Evolutionary conservation across 1,140 invertebrate species (phyloP).

Genomic region (Drosophila pseudoobscura): DNA sequence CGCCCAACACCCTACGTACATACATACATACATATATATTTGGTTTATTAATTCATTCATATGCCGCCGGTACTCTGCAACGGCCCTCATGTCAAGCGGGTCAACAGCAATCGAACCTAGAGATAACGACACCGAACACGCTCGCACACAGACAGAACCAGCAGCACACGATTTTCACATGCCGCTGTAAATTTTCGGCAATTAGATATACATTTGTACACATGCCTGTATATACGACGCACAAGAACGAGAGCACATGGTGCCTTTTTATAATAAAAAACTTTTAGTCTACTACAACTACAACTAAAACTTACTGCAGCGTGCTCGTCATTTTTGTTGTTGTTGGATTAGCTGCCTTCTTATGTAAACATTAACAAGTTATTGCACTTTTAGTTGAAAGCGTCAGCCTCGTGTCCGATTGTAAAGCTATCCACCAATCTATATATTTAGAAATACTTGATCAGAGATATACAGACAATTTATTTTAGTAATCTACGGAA

Average conservation of each 20-base stretch:
- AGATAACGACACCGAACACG: slow-evolving; percentile 27
- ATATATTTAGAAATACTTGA: slow-evolving; percentile 32
- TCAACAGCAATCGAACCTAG: slow-evolving; percentile 31
- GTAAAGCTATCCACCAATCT: slow-evolving; percentile 39
- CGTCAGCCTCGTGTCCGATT: slow-evolving; percentile 19
- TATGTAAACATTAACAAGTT: slow-evolving; percentile 76
- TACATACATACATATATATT: neutral
- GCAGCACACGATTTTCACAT: slow-evolving; percentile 65
- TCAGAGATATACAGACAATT: slow-evolving; percentile 28
- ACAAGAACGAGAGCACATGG: slow-evolving; percentile 45
- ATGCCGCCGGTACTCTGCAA: neutral
- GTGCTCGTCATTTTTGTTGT: slow-evolving; percentile 62
- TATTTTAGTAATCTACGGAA: slow-evolving; percentile 4
- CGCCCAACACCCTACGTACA: slow-evolving; percentile 4
- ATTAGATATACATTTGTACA: slow-evolving; percentile 40
- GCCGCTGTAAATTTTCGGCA: slow-evolving; percentile 63
- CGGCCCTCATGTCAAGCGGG: slow-evolving; percentile 18
- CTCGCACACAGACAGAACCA: slow-evolving; percentile 14
- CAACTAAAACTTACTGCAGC: slow-evolving; percentile 59
- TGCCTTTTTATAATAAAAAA: slow-evolving; percentile 36
- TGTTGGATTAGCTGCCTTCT: slow-evolving; percentile 49
- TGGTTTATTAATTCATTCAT: slow-evolving; percentile 43
- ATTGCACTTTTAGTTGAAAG: slow-evolving; percentile 47
- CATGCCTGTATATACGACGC: slow-evolving; percentile 11
- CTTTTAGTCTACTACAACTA: slow-evolving; percentile 20